Evolutionary conservation across 2,797 vertebrate genomes (phyloP), one percentile per base, ranked within the genome.

Genomic region (Hippopotamyrus pictus): DNA sequence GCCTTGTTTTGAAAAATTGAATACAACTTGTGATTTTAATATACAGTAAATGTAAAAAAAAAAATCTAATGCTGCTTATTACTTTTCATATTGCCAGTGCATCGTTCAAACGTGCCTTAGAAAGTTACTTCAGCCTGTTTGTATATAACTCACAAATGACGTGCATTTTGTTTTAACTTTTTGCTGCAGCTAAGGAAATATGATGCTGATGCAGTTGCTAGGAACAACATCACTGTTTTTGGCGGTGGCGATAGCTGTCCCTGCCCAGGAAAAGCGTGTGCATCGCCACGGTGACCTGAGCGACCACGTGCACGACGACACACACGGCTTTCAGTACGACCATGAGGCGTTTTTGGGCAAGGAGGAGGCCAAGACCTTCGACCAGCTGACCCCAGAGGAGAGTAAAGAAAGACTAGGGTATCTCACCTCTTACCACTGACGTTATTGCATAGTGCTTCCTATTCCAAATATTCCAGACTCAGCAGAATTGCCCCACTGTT

Each of bases 341-440:
- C 98, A 98, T 0, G 97, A 98, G 89, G 98, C 98, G 87, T 98
- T 98, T 88, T 94, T 98, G 91, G 98, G 98, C 85, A 96, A 96
- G 89, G 97, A 98, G 51, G 97, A 97, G 76, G 95, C 98, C 73
- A 97, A 97, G 93, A 97, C 97, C 14, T 98, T 98, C 17, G 97
- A 97, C 93, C 97, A 98, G 92, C 95, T 98, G 84, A 97, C 94
- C 48, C 96, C 97, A 0, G 97, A 97, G 91, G 98, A 98, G 92
- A 98, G 98, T 95, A 96, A 96, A 93, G 95, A 94, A 9, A 96
- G 94, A 83, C 90, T 98, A 4, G 96, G 95, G 97, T 97, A 96
- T 85, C 41, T 48, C 62, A 29, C 2, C 19, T 41, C 22, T 62
- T 82, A 44, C 17, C 76, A 46, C 17, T 82, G 76, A 88, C 2